Conservation (phyloP, 1,140 invertebrate genomes). For the Microvelia longipes region DNA sequence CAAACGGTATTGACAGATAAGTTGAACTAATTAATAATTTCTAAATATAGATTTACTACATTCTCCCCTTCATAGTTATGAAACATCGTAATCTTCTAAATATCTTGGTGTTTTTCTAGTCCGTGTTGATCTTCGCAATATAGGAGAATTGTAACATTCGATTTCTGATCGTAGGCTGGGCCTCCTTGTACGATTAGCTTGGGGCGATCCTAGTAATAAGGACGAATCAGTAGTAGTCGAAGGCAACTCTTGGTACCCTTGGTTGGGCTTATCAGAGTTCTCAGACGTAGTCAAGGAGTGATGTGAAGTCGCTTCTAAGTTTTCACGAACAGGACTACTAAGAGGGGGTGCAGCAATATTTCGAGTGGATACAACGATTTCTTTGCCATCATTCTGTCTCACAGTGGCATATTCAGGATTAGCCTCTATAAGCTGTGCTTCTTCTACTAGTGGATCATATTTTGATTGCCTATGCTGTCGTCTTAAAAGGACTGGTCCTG, state of each 20-base stretch:
- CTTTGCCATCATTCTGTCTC: constrained; percentile 8
- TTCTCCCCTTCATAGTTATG: neutral
- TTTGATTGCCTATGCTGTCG: neutral
- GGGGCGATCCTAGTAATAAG: neutral
- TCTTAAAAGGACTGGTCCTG: neutral
- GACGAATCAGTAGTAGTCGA: neutral
- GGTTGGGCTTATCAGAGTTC: neutral
- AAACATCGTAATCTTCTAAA: neutral
- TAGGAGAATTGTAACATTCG: neutral
- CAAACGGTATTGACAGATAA: neutral
- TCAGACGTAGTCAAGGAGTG: neutral
- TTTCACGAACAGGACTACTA: neutral
- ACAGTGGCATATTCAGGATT: constrained; percentile 10
- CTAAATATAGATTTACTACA: neutral
- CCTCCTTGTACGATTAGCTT: neutral
- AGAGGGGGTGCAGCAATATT: constrained; percentile 10
- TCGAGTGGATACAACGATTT: constrained; percentile 12
- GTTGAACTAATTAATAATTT: neutral
- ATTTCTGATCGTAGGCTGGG: neutral
- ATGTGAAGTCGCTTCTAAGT: neutral
- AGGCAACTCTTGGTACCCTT: neutral
- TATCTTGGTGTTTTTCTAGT: neutral
- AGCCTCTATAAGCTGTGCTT: neutral
- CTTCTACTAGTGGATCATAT: constrained; percentile 1
- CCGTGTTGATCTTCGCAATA: neutral